Conservation (phyloP, 2,797 vertebrate genomes). For the Pelobates cultripes region DNA sequence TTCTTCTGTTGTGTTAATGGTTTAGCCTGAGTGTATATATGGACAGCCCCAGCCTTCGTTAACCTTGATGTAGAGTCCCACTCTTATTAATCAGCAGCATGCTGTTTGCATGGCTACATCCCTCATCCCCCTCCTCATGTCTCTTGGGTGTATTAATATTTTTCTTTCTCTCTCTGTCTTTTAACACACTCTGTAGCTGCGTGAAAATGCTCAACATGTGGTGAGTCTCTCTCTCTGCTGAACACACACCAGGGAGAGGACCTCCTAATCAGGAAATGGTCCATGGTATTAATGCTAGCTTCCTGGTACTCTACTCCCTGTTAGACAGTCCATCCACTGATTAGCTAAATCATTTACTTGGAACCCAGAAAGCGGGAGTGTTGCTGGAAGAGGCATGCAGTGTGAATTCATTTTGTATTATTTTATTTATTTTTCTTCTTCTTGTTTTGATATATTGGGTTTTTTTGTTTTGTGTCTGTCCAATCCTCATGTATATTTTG, state of each 20-base stretch:
- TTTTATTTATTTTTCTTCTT: too few species aligned
- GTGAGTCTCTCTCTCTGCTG: slow-evolving; percentile 99
- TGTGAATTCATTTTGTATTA: background rate
- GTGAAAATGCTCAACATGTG: slow-evolving; percentile 99
- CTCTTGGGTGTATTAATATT: slow-evolving; percentile 88
- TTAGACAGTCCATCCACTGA: background rate
- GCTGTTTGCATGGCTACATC: slow-evolving; percentile 83
- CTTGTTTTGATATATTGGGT: too few species aligned
- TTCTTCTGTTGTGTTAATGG: background rate
- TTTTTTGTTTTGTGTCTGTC: too few species aligned
- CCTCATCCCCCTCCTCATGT: slow-evolving; percentile 80
- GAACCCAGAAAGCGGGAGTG: too few species aligned
- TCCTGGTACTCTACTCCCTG: background rate
- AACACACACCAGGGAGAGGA: slow-evolving; percentile 91
- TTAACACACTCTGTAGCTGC: slow-evolving; percentile 97
- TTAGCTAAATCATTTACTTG: background rate
- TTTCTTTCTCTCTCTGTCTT: slow-evolving; percentile 83
- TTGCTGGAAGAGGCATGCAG: background rate
- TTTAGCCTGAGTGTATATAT: slow-evolving; percentile 2
- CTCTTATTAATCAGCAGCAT: slow-evolving; percentile 41
- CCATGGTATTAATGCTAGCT: background rate
- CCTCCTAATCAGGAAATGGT: slow-evolving; percentile 49
- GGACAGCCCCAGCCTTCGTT: slow-evolving; percentile 14
- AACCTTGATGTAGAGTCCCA: slow-evolving; percentile 8
- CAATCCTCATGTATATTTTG: too few species aligned